phyloP scores from a whole-genome alignment of 2,888 invertebrate genomes.

The Neoaliturus tenellus region DNA sequence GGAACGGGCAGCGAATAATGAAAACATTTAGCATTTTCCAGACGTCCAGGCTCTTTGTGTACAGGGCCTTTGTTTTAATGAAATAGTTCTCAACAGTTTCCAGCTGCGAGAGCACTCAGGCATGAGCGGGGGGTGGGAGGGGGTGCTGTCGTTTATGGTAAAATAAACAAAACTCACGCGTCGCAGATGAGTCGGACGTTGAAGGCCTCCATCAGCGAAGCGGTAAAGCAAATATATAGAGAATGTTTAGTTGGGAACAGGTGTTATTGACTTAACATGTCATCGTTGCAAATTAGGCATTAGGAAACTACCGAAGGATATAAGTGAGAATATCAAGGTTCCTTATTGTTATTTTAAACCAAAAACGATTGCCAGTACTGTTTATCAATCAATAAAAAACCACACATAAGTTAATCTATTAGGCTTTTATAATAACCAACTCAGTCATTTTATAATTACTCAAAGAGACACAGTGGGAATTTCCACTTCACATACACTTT shows the following conservation, averaged over 20 bases:
- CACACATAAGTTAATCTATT: too few relatives aligned
- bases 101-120: background rate
- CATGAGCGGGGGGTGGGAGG: background rate
- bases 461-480: too few relatives aligned
- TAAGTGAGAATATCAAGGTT: too few relatives aligned
- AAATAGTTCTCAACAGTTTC: slow-evolving; percentile 39
- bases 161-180: slow-evolving; percentile 9
- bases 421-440: too few relatives aligned
- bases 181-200: background rate
- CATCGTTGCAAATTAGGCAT: too few relatives aligned
- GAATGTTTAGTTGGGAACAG: background rate
- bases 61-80: slow-evolving; percentile 25
- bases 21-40: slow-evolving; percentile 45
- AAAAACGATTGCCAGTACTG: too few relatives aligned
- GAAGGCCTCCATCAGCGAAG: background rate
- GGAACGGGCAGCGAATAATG: slow-evolving; percentile 46
- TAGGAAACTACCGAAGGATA: too few relatives aligned
- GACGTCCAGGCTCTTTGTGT: slow-evolving; percentile 39
- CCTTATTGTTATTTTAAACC: too few relatives aligned
- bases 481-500: too few relatives aligned
- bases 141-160: slow-evolving; percentile 5
- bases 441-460: too few relatives aligned
- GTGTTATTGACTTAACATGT: background rate
- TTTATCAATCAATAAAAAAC: too few relatives aligned
- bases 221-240: background rate